These are phyloP conservation scores for Papilio aristodemus DNA, from an alignment of 1,140 invertebrate genomes.

Conservation along the genomic window DNA sequence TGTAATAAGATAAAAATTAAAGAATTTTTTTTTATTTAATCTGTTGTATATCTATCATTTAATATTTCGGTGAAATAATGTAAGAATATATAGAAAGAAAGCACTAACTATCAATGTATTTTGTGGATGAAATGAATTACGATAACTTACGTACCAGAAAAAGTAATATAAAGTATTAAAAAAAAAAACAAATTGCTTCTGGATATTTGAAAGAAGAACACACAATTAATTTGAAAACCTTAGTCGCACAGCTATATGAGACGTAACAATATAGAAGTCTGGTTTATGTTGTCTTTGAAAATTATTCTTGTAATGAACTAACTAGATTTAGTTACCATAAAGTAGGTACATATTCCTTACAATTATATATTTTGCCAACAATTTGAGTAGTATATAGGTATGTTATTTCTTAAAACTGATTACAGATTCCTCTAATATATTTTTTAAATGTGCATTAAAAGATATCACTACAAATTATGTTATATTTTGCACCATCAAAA, in stretches of 20 bases:
- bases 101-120: too few relatives aligned
- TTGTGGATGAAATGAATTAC: too few relatives aligned
- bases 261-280: neutral
- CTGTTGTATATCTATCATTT: too few relatives aligned
- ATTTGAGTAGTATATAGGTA: neutral
- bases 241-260: neutral
- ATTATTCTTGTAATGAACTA: neutral
- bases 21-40: too few relatives aligned
- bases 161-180: too few relatives aligned
- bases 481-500: conserved; percentile 58
- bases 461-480: conserved; percentile 35
- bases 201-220: too few relatives aligned
- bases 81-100: too few relatives aligned
- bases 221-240: neutral
- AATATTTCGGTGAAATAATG: too few relatives aligned
- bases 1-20: too few relatives aligned
- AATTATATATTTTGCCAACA: neutral
- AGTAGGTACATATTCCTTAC: neutral
- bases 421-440: conserved; percentile 27
- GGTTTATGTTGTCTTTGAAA: neutral
- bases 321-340: neutral
- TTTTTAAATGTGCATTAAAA: conserved; percentile 37
- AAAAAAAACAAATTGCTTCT: too few relatives aligned
- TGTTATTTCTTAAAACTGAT: conserved; percentile 1
- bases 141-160: too few relatives aligned